Percentiles rank a stretch among this genome's conserved stretches.
Evolutionary conservation across 1,140 invertebrate genomes (phyloP).

Genomic region (Dufourea novaeangliae): DNA sequence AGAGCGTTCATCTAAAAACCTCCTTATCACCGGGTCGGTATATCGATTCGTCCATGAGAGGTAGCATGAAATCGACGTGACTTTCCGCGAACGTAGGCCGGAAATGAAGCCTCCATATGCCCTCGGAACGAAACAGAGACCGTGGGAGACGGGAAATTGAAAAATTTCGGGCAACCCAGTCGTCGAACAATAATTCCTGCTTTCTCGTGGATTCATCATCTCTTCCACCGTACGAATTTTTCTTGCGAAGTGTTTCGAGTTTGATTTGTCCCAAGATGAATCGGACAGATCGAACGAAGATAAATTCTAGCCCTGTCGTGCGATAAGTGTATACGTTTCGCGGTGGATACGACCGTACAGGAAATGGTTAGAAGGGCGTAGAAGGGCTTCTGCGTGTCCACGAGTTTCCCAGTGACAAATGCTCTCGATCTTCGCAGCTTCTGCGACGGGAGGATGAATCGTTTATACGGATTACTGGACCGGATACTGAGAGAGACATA

Average conservation of each 20-base stretch:
- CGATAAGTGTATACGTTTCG: no score
- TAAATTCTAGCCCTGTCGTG: neutral
- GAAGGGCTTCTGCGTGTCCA: no score
- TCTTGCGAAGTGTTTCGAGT: no score
- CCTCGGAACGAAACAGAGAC: slow-evolving; percentile 42
- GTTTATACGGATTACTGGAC: slow-evolving; percentile 4
- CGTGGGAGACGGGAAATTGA: slow-evolving; percentile 59
- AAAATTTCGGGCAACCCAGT: slow-evolving; percentile 60
- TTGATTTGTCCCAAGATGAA: neutral
- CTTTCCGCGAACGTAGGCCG: slow-evolving; percentile 29
- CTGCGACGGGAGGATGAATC: neutral
- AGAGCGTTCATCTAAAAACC: neutral
- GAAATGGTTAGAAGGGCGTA: no score
- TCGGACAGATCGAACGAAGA: neutral
- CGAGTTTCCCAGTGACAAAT: neutral
- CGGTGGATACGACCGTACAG: no score
- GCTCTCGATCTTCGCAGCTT: no score
- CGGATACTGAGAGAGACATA: neutral
- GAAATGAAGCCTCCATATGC: slow-evolving; percentile 55
- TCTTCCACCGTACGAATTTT: no score
- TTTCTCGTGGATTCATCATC: no score
- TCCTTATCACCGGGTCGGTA: neutral
- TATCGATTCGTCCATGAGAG: slow-evolving; percentile 36
- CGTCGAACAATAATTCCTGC: no score
- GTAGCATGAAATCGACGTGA: slow-evolving; percentile 10